Evolutionary conservation across 1,140 invertebrate species (phyloP).

Genomic region (Caerostris extrusa): DNA sequence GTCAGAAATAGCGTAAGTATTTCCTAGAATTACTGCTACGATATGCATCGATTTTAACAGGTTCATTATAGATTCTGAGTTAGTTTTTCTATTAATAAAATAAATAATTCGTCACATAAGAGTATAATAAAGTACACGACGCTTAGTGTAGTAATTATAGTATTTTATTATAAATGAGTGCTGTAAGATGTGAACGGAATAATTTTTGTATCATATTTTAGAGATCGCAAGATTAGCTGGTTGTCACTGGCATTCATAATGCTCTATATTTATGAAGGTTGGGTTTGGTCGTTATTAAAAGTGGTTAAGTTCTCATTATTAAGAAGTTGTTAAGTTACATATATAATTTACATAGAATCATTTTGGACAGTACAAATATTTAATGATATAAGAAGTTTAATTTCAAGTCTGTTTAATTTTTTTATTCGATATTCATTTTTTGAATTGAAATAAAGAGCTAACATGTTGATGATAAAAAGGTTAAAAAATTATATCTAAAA

Average conservation of each 20-base stretch:
- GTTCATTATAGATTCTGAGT: conserved; percentile 23
- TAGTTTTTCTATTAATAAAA: neutral
- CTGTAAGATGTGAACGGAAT: neutral
- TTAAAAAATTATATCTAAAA: too few species aligned
- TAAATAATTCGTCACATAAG: neutral
- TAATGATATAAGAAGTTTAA: too few species aligned
- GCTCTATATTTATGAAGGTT: too few species aligned
- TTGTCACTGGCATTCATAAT: neutral
- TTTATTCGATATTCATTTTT: too few species aligned
- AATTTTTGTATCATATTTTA: neutral
- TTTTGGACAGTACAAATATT: too few species aligned
- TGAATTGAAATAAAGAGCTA: too few species aligned
- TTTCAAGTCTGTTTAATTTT: too few species aligned
- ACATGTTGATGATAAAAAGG: too few species aligned
- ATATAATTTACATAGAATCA: too few species aligned
- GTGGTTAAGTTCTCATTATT: too few species aligned
- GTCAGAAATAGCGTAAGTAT: conserved; percentile 93
- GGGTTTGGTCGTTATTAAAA: too few species aligned
- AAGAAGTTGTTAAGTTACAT: too few species aligned
- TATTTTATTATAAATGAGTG: neutral
- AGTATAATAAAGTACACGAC: neutral
- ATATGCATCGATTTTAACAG: conserved; percentile 19
- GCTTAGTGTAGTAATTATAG: neutral
- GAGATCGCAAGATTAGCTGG: neutral
- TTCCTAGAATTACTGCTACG: conserved; percentile 2